These are phyloP conservation scores for Syritta pipiens DNA, from an alignment of 2,888 invertebrate species.

Conservation along the genomic window DNA sequence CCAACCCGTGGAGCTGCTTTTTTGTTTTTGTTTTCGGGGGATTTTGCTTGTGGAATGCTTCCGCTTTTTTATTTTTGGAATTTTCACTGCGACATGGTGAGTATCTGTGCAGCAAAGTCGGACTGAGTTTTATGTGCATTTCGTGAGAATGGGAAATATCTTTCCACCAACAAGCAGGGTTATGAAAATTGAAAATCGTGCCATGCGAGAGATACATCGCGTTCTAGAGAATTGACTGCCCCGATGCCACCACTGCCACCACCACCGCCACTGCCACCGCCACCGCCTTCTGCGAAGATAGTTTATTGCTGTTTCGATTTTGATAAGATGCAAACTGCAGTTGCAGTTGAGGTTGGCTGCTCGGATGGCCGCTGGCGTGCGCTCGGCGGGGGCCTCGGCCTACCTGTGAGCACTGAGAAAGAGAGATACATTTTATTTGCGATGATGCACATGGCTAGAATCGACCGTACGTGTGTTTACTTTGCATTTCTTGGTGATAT, in stretches of 20 bases:
- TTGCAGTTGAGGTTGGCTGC: slow-evolving; percentile 42
- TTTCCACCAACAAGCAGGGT: slow-evolving; percentile 27
- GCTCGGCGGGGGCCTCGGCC: too few species aligned
- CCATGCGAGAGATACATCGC: slow-evolving; percentile 52
- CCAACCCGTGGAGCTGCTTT: slow-evolving; percentile 20
- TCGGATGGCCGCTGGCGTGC: too few species aligned
- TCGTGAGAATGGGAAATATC: slow-evolving; percentile 62
- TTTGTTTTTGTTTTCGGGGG: slow-evolving; percentile 15
- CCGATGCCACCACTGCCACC: not conserved
- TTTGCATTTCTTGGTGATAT: slow-evolving; percentile 62
- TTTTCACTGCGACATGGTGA: slow-evolving; percentile 59
- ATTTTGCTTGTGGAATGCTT: slow-evolving; percentile 29
- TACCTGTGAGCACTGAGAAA: not conserved
- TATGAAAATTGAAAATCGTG: slow-evolving; percentile 68
- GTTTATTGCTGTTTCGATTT: slow-evolving; percentile 67
- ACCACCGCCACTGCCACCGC: not conserved
- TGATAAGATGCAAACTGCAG: slow-evolving; percentile 65
- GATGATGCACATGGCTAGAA: not conserved
- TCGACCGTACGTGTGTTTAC: slow-evolving; percentile 18
- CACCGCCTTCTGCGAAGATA: slow-evolving; percentile 45
- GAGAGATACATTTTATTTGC: slow-evolving; percentile 9
- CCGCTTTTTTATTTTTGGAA: slow-evolving; percentile 43
- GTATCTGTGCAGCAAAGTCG: slow-evolving; percentile 3
- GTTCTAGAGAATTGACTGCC: slow-evolving; percentile 34
- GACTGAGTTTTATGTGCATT: slow-evolving; percentile 50